phyloP scores from a whole-genome alignment of 35 echinoderm and acorn worm genomes.

The Lytechinus pictus region DNA sequence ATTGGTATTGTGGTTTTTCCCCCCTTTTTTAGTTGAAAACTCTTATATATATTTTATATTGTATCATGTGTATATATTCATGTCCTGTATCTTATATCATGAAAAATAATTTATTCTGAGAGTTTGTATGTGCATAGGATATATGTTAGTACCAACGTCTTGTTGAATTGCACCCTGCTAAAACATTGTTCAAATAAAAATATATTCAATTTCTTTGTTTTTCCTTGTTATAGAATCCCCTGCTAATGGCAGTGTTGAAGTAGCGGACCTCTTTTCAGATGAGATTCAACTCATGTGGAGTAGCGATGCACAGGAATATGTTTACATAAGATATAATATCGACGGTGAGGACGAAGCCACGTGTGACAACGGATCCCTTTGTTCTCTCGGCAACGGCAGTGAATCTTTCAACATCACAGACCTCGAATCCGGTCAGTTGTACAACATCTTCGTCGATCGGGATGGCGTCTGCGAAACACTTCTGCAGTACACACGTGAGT shows the following conservation, averaged over 20 bases:
- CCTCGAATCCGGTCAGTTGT: background rate
- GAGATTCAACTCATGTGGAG: background rate
- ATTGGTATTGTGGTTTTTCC: too few relatives aligned
- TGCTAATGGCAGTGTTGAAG: background rate
- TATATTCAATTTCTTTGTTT: background rate
- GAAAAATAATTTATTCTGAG: too few relatives aligned
- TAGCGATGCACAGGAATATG: slow-evolving; percentile 7
- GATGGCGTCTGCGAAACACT: slow-evolving; percentile 22
- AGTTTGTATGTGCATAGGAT: too few relatives aligned
- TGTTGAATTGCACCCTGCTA: too few relatives aligned
- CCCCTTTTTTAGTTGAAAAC: too few relatives aligned
- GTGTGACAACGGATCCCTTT: background rate
- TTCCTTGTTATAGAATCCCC: background rate
- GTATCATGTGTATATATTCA: too few relatives aligned
- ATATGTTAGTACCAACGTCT: too few relatives aligned
- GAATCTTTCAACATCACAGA: background rate
- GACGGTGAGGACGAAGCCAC: background rate
- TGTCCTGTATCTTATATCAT: too few relatives aligned
- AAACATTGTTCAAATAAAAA: too few relatives aligned
- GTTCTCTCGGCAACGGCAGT: background rate
- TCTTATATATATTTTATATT: too few relatives aligned
- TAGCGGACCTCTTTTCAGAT: background rate
- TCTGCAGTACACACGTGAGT: slow-evolving; percentile 24
- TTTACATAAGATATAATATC: background rate
- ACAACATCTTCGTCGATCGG: slow-evolving; percentile 11